phyloP scores from a whole-genome alignment of 2,797 vertebrate genomes.

The Triplophysa yarkandensis region DNA sequence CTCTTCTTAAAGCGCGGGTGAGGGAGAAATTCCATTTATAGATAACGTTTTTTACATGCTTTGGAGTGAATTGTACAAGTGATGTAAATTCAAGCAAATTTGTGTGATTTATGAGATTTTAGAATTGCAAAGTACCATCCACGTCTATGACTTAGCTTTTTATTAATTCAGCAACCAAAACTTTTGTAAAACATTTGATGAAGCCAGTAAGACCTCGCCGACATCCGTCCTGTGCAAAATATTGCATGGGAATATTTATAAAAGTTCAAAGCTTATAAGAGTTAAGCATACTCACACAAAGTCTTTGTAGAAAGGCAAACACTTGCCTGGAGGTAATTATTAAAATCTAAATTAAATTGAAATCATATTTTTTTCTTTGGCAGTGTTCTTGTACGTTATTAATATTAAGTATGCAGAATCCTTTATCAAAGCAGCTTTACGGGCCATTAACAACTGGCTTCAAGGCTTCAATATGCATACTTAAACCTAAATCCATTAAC shows the following conservation, averaged over 20 bases:
- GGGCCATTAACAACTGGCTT: slow-evolving; percentile 18
- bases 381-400: slow-evolving; percentile 27
- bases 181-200: background rate
- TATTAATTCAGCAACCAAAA: background rate
- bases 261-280: background rate
- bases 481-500: slow-evolving; percentile 11
- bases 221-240: background rate
- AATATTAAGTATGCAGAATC: slow-evolving; percentile 23
- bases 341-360: slow-evolving; percentile 15
- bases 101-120: background rate
- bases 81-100: background rate
- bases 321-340: slow-evolving; percentile 10
- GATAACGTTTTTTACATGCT: background rate
- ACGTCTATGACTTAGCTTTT: background rate
- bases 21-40: background rate
- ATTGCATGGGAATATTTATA: background rate
- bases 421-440: slow-evolving; percentile 29
- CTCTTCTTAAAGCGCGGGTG: background rate
- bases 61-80: background rate
- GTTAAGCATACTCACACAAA: background rate
- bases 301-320: slow-evolving; percentile 8
- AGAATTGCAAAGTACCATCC: background rate
- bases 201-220: background rate
- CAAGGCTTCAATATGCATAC: background rate
- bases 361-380: slow-evolving; percentile 11